Evolutionary conservation across 2,113 vertebrate genomes (phyloP).

Genomic region (Cavia porcellus): DNA sequence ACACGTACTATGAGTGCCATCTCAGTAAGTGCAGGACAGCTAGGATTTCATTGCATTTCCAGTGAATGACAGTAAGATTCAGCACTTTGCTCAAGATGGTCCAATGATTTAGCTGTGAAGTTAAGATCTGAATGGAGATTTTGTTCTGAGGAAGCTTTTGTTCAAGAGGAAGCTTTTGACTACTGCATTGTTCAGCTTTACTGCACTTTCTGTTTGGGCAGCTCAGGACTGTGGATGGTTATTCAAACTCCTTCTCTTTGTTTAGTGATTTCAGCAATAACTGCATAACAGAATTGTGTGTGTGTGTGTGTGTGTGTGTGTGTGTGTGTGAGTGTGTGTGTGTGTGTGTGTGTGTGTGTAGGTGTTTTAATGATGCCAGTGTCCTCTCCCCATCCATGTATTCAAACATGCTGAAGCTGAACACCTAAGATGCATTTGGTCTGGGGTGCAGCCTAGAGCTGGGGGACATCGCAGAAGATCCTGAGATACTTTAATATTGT

Average conservation of each 20-base stretch:
- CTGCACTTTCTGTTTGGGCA: neutral
- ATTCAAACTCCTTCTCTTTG: too few species aligned
- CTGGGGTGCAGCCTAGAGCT: neutral
- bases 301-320: neutral
- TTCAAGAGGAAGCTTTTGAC: neutral
- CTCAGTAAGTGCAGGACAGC: neutral
- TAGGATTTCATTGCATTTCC: neutral
- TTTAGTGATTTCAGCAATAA: neutral
- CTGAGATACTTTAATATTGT: neutral
- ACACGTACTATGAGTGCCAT: neutral
- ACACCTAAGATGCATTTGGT: neutral
- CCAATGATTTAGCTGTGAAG: neutral
- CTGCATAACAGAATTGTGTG: neutral
- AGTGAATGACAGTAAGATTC: neutral
- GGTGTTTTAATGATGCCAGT: neutral
- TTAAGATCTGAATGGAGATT: neutral
- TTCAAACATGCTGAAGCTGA: neutral
- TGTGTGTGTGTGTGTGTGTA: neutral
- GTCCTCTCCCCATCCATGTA: too few species aligned
- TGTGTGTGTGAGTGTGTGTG: neutral
- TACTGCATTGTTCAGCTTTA: neutral
- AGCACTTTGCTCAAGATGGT: neutral
- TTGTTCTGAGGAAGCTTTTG: neutral
- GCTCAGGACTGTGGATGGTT: fast-evolving
- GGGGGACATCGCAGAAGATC: neutral